Evolutionary conservation across 2,888 invertebrate species (phyloP).

Genomic region (Cantharis nigra): DNA sequence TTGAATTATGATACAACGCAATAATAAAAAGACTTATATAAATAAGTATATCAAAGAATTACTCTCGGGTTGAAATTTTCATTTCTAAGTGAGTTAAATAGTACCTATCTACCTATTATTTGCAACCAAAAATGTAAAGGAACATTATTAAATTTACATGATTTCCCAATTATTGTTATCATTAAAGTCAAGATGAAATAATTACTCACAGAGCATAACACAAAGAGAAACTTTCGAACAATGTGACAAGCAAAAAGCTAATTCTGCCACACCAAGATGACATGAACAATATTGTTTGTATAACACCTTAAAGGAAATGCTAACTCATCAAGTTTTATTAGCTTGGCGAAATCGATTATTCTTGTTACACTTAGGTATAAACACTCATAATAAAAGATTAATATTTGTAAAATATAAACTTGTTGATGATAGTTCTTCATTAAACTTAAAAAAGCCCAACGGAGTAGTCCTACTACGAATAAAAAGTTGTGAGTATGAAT

Average conservation of each 20-base stretch:
- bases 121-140: neutral
- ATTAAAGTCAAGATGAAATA: neutral
- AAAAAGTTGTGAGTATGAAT: no score
- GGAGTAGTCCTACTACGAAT: no score
- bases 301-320: constrained; percentile 17
- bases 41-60: no score
- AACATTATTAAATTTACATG: neutral
- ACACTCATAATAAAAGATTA: neutral
- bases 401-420: neutral
- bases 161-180: neutral
- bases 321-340: constrained; percentile 26
- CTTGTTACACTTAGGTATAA: neutral
- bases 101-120: neutral
- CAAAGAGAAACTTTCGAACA: neutral
- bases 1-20: no score
- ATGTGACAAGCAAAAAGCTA: constrained; percentile 1
- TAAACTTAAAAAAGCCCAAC: neutral
- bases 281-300: constrained; percentile 9
- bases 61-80: no score
- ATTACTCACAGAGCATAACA: neutral
- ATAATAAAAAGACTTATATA: no score
- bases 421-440: neutral
- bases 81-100: neutral
- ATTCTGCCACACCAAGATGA: neutral
- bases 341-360: constrained; percentile 21